Base-by-base conservation (phyloP, 2,888 invertebrate species). In the Hirtodrosophila confusa region DNA sequence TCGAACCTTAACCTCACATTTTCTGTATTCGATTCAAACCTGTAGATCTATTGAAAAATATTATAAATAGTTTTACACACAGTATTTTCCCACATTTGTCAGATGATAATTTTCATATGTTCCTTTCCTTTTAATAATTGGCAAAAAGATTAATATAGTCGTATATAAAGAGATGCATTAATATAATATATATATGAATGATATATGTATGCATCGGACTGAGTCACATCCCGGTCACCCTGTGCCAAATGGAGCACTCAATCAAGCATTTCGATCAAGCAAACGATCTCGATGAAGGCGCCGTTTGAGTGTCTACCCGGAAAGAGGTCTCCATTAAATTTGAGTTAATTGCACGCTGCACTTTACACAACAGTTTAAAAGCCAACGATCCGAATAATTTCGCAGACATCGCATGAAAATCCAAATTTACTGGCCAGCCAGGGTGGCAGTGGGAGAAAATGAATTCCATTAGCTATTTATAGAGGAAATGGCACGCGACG, bases 401-500 rank as follows among this genome's bases (percentile, higher is more conserved):
- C 31, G 36, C 27, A 49, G 63, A 48, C 64, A 41, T 29, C 40
- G 4, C 6, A 63, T 64, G 17, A n/a, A 56, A 53, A 64, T 55
- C 24, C 8, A 45, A 66, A 70, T 45, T 44, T 12, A 37, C 24
- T 40, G 40, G 31, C 31, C 51, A 51, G 3, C 9, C 17, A 17
- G 27, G 4, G 8, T 23, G 10, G 40, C 11, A 12, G n/a, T n/a
- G 24, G 4, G 45, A 3, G 7, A 7, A 17, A 37, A 49, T 17
- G 17, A 49, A 54, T 43, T 67, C 35, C 12, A n/a, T 45, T 17
- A 11, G n/a, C 50, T 74, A 74, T 74, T 68, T 74, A 55, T 74
- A 74, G 69, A 8, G 75, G 7, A 70, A 68, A 49, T 76, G 76
- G 76, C 77, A 72, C 72, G 76, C 72, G 65, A 65, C 60, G 49